Evolutionary conservation across 2,797 vertebrate species (phyloP).

Genomic region (Triplophysa yarkandensis): DNA sequence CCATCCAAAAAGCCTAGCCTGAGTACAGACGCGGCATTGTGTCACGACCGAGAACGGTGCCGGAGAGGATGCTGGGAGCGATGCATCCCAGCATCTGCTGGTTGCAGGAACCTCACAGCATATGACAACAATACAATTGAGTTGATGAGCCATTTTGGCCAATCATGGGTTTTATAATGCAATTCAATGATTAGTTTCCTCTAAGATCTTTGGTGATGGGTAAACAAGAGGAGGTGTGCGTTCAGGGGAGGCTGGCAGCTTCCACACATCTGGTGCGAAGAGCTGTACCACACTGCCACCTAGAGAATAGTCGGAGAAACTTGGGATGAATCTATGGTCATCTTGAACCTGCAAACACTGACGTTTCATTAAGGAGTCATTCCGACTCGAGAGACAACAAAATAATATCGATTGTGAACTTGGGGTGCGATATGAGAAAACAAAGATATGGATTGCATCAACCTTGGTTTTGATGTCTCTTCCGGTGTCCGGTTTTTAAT

Average conservation of each 20-base stretch:
- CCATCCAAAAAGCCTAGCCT: constrained; percentile 22
- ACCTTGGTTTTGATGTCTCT: neutral
- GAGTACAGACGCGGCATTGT: constrained; percentile 31
- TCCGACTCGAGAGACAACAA: neutral
- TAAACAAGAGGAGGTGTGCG: constrained; percentile 52
- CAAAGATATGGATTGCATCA: neutral
- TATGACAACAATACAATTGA: constrained; percentile 19
- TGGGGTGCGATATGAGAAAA: neutral
- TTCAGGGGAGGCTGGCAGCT: constrained; percentile 15
- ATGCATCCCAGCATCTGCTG: constrained; percentile 19
- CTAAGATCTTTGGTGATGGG: constrained; percentile 41
- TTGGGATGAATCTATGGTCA: neutral
- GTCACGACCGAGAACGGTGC: constrained; percentile 9
- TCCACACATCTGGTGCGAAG: neutral
- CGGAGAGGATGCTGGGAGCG: constrained; percentile 22
- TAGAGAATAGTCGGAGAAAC: constrained; percentile 26
- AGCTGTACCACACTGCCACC: constrained; percentile 59
- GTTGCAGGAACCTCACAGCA: constrained; percentile 15
- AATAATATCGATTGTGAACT: neutral
- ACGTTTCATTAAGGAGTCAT: neutral
- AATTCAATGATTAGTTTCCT: constrained; percentile 54
- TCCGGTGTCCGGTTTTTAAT: neutral
- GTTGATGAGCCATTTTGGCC: constrained; percentile 24
- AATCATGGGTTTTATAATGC: constrained; percentile 36
- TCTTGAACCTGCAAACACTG: neutral